These are phyloP conservation scores for Thamnophis elegans DNA, from an alignment of 2,797 vertebrate species.

Conservation along the genomic window DNA sequence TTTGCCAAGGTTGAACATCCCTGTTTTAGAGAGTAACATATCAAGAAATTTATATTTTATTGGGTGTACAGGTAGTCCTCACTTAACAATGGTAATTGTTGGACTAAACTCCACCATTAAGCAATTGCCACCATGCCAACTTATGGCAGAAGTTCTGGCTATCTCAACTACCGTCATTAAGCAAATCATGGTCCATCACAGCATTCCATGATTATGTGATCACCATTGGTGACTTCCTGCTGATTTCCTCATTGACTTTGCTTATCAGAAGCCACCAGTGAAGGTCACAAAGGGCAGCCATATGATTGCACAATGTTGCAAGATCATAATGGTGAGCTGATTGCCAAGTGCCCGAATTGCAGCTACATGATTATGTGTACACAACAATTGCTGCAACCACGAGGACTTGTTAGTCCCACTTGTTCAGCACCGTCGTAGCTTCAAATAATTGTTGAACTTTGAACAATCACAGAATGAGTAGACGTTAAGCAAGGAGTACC, in stretches of 20 bases:
- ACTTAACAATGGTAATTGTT: neutral
- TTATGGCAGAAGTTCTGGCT: neutral
- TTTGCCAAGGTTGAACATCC: too few relatives aligned
- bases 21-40: neutral
- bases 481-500: neutral
- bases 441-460: neutral
- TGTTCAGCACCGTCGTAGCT: neutral
- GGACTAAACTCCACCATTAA: neutral
- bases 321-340: neutral
- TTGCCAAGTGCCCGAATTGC: neutral
- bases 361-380: neutral
- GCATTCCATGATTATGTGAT: neutral
- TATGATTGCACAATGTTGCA: neutral
- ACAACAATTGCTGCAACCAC: neutral
- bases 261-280: neutral
- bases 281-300: neutral
- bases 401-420: neutral
- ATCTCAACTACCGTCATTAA: neutral
- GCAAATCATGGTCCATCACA: neutral
- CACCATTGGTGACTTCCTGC: neutral
- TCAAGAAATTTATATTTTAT: neutral
- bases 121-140: neutral
- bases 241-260: neutral
- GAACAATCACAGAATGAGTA: neutral
- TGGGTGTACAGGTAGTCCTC: neutral